phyloP scores from a whole-genome alignment of 2,113 vertebrate genomes.

The Gallinago paraguaiae region DNA sequence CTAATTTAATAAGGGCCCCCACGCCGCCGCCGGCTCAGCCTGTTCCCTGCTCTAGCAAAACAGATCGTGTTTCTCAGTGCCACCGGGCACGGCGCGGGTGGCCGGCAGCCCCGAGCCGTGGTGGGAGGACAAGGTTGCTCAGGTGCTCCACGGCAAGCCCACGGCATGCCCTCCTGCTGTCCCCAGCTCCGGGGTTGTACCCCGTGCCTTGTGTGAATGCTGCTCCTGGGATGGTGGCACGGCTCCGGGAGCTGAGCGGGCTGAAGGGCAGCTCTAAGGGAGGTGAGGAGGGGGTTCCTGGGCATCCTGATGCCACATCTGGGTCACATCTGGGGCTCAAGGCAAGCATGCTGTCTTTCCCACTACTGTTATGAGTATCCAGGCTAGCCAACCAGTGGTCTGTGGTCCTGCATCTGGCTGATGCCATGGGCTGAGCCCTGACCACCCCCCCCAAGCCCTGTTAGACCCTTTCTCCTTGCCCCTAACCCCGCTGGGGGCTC shows the following conservation, averaged over 20 bases:
- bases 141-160: neutral
- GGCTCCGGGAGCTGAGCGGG: neutral
- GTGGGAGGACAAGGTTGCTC: neutral
- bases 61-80: slow-evolving; percentile 20
- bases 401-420: neutral
- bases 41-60: slow-evolving; percentile 29
- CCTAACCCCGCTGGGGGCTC: neutral
- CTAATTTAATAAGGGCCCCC: slow-evolving; percentile 54
- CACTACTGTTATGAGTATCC: neutral
- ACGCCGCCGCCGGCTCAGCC: neutral
- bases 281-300: too few species aligned
- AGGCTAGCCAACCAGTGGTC: neutral
- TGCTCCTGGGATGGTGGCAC: fast-evolving
- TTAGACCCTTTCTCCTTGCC: neutral
- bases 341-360: neutral
- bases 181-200: fast-evolving
- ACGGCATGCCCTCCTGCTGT: fast-evolving
- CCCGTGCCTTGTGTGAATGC: fast-evolving
- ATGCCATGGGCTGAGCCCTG: fast-evolving
- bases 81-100: fast-evolving
- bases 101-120: fast-evolving
- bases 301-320: neutral
- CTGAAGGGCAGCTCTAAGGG: neutral
- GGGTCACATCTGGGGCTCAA: neutral
- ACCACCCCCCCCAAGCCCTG: fast-evolving